phyloP scores from a whole-genome alignment of 2,113 vertebrate species.

The Ochotona curzoniae region DNA sequence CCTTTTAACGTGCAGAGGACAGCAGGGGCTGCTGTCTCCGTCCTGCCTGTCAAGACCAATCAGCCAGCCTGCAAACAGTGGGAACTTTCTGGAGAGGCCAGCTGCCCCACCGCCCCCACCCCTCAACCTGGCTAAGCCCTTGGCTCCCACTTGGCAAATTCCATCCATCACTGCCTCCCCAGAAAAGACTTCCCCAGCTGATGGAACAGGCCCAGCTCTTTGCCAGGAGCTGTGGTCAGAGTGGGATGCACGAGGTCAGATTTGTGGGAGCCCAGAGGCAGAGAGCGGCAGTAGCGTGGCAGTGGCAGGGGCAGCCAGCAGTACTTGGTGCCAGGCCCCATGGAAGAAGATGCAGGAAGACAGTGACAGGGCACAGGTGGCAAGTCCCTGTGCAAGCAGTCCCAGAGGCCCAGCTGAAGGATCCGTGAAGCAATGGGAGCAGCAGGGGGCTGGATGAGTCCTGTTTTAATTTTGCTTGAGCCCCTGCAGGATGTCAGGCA shows the following conservation, averaged over 20 bases:
- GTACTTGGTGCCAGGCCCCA: neutral
- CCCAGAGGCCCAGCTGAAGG: neutral
- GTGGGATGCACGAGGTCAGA: neutral
- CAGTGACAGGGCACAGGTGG: neutral
- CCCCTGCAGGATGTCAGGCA: neutral
- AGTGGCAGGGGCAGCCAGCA: neutral
- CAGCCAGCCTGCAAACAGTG: conserved; percentile 50
- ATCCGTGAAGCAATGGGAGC: neutral
- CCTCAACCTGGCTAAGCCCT: neutral
- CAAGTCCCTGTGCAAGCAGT: neutral
- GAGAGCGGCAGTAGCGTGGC: neutral
- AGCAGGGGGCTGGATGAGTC: rapidly evolving
- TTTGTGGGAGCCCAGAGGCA: neutral
- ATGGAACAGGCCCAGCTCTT: neutral
- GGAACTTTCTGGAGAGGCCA: neutral
- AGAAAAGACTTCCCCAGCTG: neutral
- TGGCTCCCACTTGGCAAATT: conserved; percentile 21
- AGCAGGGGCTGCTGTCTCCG: conserved; percentile 64
- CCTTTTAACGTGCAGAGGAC: conserved; percentile 80
- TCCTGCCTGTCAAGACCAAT: conserved; percentile 74
- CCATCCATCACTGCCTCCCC: neutral
- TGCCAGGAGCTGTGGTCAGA: neutral
- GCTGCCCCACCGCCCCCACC: neutral
- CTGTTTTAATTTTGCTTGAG: neutral
- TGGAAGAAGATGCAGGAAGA: neutral